These are phyloP conservation scores for Orcinus orca DNA, from an alignment of 2,113 vertebrate genomes.

Conservation along the genomic window DNA sequence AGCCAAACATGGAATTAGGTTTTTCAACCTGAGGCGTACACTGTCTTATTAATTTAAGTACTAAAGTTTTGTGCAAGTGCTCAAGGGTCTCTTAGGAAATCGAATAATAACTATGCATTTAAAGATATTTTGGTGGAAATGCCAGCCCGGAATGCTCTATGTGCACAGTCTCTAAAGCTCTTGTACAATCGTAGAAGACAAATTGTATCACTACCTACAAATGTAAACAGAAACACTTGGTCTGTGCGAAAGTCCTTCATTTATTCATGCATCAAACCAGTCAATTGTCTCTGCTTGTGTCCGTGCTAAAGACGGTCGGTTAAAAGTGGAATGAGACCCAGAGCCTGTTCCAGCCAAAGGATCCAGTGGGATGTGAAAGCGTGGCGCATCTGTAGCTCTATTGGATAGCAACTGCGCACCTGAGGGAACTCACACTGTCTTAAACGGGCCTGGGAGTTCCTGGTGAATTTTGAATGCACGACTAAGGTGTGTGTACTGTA, in stretches of 20 bases:
- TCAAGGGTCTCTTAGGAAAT: background rate
- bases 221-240: background rate
- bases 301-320: background rate
- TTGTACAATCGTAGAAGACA: background rate
- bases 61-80: background rate
- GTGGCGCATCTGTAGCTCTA: background rate
- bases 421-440: background rate
- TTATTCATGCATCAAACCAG: background rate
- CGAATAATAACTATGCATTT: background rate
- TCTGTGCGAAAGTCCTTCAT: background rate
- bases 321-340: background rate
- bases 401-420: background rate
- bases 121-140: background rate
- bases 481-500: background rate
- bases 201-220: background rate
- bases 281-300: background rate
- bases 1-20: background rate
- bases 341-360: background rate
- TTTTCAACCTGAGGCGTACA: background rate
- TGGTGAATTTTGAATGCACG: background rate
- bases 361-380: background rate
- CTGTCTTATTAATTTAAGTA: background rate
- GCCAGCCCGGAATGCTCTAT: background rate
- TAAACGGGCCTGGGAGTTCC: background rate
- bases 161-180: background rate